These are phyloP conservation scores for Oreochromis spilurus DNA, from an alignment of 2,113 vertebrate species.

Conservation along the genomic window DNA sequence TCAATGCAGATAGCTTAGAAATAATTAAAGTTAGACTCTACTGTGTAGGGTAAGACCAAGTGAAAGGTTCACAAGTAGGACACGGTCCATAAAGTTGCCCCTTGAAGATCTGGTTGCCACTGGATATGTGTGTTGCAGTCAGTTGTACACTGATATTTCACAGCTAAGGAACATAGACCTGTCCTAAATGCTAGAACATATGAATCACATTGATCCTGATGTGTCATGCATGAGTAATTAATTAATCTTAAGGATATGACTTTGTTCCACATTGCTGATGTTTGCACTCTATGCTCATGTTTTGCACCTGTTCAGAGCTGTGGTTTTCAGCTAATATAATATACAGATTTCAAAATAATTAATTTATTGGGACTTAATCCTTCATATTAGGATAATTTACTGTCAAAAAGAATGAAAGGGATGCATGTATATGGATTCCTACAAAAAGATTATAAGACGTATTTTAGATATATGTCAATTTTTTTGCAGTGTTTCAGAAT, in stretches of 20 bases:
- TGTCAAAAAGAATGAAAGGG: background rate
- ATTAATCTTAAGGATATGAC: background rate
- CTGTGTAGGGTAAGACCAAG: background rate
- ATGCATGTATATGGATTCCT: background rate
- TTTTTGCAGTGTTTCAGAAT: constrained; percentile 23
- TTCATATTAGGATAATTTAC: background rate
- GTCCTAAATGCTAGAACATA: background rate
- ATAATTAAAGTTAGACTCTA: background rate
- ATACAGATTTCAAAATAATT: background rate
- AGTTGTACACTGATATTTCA: background rate
- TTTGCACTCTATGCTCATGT: constrained; percentile 49
- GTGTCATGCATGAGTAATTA: background rate
- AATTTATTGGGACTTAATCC: background rate
- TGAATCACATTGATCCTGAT: background rate
- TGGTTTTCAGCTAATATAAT: background rate
- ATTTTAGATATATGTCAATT: constrained; percentile 4
- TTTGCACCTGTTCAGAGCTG: constrained; percentile 30
- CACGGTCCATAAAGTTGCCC: background rate
- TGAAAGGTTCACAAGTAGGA: background rate
- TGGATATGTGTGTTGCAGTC: background rate
- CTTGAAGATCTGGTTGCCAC: background rate
- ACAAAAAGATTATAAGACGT: background rate
- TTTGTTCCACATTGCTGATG: background rate
- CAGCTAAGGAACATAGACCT: background rate
- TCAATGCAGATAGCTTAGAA: background rate